These are phyloP conservation scores for Rhadina sibilatrix DNA, from an alignment of 2,113 vertebrate genomes.

Conservation along the genomic window DNA sequence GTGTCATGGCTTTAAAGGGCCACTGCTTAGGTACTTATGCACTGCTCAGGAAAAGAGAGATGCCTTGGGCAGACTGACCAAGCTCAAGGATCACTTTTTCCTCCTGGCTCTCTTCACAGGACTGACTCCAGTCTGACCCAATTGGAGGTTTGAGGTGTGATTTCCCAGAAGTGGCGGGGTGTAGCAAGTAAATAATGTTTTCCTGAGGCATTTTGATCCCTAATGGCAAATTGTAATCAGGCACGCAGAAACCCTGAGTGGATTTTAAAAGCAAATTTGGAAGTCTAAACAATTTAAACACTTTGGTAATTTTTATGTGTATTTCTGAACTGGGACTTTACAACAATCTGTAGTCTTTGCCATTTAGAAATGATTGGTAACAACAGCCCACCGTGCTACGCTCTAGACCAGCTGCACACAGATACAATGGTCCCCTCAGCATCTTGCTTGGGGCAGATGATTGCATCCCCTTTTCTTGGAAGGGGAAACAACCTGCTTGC, in stretches of 20 bases:
- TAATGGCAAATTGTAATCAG: not conserved
- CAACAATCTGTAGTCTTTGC: not conserved
- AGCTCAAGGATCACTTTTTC: not conserved
- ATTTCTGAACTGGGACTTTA: not conserved
- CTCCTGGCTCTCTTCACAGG: not conserved
- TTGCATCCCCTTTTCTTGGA: not conserved
- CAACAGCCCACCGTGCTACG: not conserved
- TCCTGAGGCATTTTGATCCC: not conserved
- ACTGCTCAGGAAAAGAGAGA: not conserved
- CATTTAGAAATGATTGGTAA: not conserved
- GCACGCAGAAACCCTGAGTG: not conserved
- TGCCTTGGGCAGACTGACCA: not conserved
- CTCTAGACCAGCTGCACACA: not conserved
- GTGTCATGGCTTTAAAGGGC: slow-evolving; percentile 35
- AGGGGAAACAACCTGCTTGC: not conserved
- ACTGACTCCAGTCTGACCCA: not conserved
- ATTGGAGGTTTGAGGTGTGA: not conserved
- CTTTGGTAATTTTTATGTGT: not conserved
- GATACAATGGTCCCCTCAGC: fast-evolving
- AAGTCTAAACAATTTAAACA: not conserved
- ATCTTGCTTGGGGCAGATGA: not conserved
- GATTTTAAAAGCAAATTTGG: not conserved
- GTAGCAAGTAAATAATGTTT: not conserved
- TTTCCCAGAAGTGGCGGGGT: not conserved
- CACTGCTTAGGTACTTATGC: not conserved